phyloP scores from a whole-genome alignment of 2,113 vertebrate genomes.

The Antechinus flavipes region DNA sequence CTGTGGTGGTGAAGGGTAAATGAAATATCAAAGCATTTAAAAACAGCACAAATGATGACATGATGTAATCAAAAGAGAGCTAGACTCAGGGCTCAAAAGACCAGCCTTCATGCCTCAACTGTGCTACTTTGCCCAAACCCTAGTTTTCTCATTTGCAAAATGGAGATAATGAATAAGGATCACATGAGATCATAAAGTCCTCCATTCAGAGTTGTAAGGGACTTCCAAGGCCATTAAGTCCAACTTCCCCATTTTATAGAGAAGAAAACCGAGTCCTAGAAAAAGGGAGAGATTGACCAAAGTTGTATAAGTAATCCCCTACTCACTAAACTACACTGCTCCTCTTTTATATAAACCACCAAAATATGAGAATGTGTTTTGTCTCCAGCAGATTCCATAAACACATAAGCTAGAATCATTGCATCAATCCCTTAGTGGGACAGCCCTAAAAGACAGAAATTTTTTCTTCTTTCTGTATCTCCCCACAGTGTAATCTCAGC shows the following conservation, averaged over 20 bases:
- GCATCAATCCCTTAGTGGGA: neutral
- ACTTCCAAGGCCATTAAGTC: neutral
- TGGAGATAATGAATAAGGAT: neutral
- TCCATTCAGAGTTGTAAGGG: neutral
- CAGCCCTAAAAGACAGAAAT: neutral
- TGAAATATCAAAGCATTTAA: too few species aligned
- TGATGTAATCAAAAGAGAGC: too few species aligned
- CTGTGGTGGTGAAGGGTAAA: too few species aligned
- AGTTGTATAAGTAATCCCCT: too few species aligned
- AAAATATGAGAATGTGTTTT: neutral
- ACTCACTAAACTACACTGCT: too few species aligned
- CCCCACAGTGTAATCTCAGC: neutral
- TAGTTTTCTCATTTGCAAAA: neutral
- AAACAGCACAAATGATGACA: too few species aligned
- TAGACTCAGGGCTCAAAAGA: too few species aligned
- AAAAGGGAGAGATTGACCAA: neutral
- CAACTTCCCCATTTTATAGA: neutral
- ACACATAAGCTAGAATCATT: neutral
- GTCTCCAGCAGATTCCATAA: neutral
- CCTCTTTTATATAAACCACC: neutral
- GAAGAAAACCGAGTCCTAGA: neutral
- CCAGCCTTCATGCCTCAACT: too few species aligned
- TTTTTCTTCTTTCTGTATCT: neutral
- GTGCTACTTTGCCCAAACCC: neutral
- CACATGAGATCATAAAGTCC: neutral